phyloP scores from a whole-genome alignment of 2,113 vertebrate genomes.

The Heloderma charlesbogerti region DNA sequence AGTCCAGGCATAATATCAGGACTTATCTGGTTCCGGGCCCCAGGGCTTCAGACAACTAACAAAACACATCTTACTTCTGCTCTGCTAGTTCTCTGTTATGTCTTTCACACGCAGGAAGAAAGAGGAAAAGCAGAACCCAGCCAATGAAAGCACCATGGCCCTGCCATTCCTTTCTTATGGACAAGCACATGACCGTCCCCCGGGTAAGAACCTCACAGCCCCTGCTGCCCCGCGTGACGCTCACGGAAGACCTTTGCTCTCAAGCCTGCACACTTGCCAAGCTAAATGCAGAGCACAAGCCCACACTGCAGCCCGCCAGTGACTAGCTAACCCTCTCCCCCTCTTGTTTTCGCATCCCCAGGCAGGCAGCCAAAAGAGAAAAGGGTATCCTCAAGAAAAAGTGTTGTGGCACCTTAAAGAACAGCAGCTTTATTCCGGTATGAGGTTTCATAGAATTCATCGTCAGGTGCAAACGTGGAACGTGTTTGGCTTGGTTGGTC shows the following conservation, averaged over 20 bases:
- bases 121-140: conserved; percentile 78
- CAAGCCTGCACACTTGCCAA: not conserved
- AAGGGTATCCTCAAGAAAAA: not conserved
- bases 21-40: conserved; percentile 90
- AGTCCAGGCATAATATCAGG: conserved; percentile 85
- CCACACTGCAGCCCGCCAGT: not conserved
- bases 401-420: not conserved
- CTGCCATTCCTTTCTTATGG: conserved; percentile 79
- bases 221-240: conserved; percentile 57
- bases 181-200: conserved; percentile 71
- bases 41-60: conserved; percentile 91
- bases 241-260: conserved; percentile 42
- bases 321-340: not conserved
- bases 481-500: not conserved
- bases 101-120: conserved; percentile 87
- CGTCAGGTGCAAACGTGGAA: not conserved
- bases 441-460: not conserved
- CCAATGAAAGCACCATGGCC: conserved; percentile 76
- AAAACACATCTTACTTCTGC: conserved; percentile 94
- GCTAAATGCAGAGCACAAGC: not conserved
- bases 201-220: conserved; percentile 59
- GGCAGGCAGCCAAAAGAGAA: not conserved
- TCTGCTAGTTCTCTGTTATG: conserved; percentile 87
- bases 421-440: not conserved
- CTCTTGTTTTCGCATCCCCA: not conserved